Evolutionary conservation across 2,113 vertebrate genomes (phyloP), one percentile per base, ranked within the genome.

Genomic region (Engystomops pustulosus): DNA sequence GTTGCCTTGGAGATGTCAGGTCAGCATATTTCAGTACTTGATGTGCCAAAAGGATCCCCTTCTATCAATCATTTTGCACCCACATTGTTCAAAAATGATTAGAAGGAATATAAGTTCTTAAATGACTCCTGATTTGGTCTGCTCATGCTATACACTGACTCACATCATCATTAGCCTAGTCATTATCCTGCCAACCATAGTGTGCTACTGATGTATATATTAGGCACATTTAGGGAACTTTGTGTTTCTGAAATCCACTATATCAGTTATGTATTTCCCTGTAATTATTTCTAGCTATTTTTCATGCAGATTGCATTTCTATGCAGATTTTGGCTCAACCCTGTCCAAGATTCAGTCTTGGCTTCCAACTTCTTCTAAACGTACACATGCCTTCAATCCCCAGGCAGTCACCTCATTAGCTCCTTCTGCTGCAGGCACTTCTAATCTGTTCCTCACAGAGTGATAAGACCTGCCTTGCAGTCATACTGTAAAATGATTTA

Each of bases 401-500:
- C 60, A 79, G 75, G 62, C 62, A 85, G 47, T 55, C 75, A 79
- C 75, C 83, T 85, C 83, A 85, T 85, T 85, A 85, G 83, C 49
- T 77, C 75, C 83, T 85, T 85, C 74, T 79, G 83, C 83, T 82
- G 69, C 51, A 60, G 80, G 80, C 80, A 72, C 69, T 85, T 85
- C 74, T 85, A 85, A 85, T 85, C 83, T 85, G 74, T 55, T 79
- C 32, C 75, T 79, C 75, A 45, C 83, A 69, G 62, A 85, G 49
- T 79, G 75, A 84, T 70, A 85, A 79, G 83, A 85, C 83, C 83
- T 79, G 83, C 74, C 83, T 69, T 70, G 62, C 65, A 70, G 83
- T 55, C 75, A 70, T 85, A 70, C 67, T 79, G 75, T 77, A 85
- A 85, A 79, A 79, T 85, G 45, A 85, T 45, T 85, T 78, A 85